Evolutionary conservation across 92 coral and sea anemone genomes (phyloP).

Genomic region (Parazoanthus atlanticus): DNA sequence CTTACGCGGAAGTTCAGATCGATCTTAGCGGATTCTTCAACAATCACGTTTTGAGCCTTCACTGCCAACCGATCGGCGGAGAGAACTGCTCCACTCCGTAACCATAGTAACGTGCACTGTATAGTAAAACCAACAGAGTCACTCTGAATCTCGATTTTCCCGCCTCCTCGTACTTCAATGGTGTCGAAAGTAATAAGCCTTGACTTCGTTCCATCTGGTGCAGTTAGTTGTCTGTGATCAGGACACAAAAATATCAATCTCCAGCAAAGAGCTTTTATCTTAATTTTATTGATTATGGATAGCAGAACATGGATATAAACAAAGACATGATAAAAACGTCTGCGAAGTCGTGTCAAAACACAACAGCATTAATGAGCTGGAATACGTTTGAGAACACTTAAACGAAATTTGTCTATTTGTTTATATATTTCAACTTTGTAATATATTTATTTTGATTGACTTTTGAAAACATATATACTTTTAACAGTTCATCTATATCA

Average conservation of each 20-base stretch:
- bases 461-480: no score
- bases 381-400: no score
- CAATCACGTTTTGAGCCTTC: constrained; percentile 41
- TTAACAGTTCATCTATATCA: no score
- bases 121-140: constrained; percentile 61
- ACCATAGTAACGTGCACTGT: constrained; percentile 55
- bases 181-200: constrained; percentile 56
- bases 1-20: constrained; percentile 63
- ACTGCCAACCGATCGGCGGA: constrained; percentile 53
- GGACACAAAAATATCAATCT: not conserved
- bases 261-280: no score
- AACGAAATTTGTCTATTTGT: no score
- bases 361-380: no score
- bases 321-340: no score
- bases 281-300: no score
- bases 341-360: no score
- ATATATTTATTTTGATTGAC: no score
- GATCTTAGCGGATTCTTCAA: constrained; percentile 66
- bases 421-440: no score
- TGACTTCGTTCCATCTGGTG: constrained; percentile 66
- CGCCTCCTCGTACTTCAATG: constrained; percentile 68
- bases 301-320: no score
- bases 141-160: constrained; percentile 68
- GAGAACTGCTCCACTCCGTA: constrained; percentile 64
- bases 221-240: constrained; percentile 54